Conservation (phyloP, 2,888 invertebrate genomes). For the Hyles lineata region DNA sequence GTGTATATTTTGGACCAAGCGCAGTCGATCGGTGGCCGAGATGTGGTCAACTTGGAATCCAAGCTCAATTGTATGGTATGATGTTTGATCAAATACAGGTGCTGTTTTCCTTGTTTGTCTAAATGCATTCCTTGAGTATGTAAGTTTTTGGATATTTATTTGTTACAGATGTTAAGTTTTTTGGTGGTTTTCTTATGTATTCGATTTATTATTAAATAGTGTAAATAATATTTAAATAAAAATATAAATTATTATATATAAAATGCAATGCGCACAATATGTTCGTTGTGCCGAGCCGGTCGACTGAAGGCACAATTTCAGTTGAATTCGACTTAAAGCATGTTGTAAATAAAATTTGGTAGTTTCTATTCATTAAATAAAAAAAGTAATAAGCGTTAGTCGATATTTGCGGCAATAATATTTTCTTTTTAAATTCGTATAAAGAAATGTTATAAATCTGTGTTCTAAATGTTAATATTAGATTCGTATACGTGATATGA, state of each 20-base stretch:
- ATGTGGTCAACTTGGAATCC: constrained; percentile 51
- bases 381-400: constrained; percentile 15
- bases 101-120: constrained; percentile 22
- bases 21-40: constrained; percentile 72
- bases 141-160: neutral
- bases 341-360: constrained; percentile 54
- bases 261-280: constrained; percentile 59
- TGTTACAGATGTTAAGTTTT: constrained; percentile 25
- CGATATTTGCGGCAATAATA: constrained; percentile 70
- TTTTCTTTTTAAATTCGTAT: constrained; percentile 49
- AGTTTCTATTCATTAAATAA: constrained; percentile 27
- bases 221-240: constrained; percentile 12
- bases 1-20: constrained; percentile 78
- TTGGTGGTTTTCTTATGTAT: neutral
- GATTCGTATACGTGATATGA: constrained; percentile 77
- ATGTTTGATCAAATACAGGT: constrained; percentile 33
- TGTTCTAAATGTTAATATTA: constrained; percentile 64
- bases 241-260: constrained; percentile 37
- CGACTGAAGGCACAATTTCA: constrained; percentile 60
- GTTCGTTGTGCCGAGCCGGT: constrained; percentile 56
- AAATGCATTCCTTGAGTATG: neutral
- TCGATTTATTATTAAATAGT: neutral
- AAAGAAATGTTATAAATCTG: constrained; percentile 50
- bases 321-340: constrained; percentile 54
- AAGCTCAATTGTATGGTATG: constrained; percentile 38